Conservation (phyloP, 2,888 invertebrate genomes). For the Papilio gigon region DNA sequence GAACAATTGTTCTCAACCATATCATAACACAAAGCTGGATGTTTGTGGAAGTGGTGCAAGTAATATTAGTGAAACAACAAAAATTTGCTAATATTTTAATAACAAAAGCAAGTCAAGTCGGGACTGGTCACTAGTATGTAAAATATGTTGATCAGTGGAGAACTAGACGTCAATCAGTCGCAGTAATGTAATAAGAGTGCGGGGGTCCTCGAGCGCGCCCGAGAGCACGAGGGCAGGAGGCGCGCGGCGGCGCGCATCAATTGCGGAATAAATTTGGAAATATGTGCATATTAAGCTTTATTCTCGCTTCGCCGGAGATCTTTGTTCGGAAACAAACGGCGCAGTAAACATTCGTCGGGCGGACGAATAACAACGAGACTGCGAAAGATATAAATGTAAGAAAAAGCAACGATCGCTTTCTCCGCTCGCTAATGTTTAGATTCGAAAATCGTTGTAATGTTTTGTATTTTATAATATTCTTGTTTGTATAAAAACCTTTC, state of each 20-base stretch:
- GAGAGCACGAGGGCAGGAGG: background rate
- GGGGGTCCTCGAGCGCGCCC: background rate
- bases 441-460: background rate
- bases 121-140: background rate
- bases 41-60: too few species aligned
- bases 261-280: constrained; percentile 23
- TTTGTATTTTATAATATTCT: background rate
- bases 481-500: background rate
- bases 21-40: too few species aligned
- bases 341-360: constrained; percentile 22
- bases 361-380: constrained; percentile 21
- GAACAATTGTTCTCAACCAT: too few species aligned
- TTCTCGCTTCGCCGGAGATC: constrained; percentile 1
- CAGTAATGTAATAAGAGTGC: background rate
- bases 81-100: too few species aligned
- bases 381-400: constrained; percentile 15
- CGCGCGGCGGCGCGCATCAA: constrained; percentile 11
- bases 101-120: background rate
- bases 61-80: too few species aligned
- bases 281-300: constrained; percentile 26
- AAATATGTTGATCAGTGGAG: background rate
- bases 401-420: background rate
- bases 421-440: background rate
- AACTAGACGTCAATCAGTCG: background rate
- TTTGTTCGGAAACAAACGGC: constrained; percentile 23